Evolutionary conservation across 2,797 vertebrate genomes (phyloP).

Genomic region (Pterois miles): DNA sequence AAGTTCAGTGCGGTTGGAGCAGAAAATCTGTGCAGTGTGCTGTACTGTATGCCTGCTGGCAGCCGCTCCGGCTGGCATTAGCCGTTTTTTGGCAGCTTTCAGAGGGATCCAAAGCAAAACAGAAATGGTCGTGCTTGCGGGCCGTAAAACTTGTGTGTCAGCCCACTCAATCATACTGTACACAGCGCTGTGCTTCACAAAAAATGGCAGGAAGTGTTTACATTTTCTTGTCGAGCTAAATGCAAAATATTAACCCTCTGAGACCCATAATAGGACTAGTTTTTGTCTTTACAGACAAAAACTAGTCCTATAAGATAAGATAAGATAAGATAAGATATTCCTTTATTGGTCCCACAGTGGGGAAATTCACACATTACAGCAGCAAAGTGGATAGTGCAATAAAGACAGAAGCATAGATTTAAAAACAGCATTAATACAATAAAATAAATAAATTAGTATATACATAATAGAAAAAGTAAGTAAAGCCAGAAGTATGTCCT

Average conservation of each 20-base stretch:
- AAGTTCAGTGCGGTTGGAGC: constrained; percentile 57
- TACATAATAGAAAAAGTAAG: too few relatives aligned
- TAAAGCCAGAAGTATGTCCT: too few relatives aligned
- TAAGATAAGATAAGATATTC: too few relatives aligned
- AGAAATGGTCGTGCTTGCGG: constrained; percentile 49
- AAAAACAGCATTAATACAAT: too few relatives aligned
- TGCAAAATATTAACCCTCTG: neutral
- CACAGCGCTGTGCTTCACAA: neutral
- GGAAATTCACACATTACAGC: too few relatives aligned
- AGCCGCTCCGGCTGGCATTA: constrained; percentile 49
- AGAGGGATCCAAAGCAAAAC: constrained; percentile 76
- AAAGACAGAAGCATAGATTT: too few relatives aligned
- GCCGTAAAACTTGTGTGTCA: constrained; percentile 62
- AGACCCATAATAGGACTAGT: too few relatives aligned
- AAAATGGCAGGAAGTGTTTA: neutral
- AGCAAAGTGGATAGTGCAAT: too few relatives aligned
- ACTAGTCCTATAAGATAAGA: too few relatives aligned
- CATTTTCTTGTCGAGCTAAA: neutral
- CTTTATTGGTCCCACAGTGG: too few relatives aligned
- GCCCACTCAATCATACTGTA: constrained; percentile 22
- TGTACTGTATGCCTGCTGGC: constrained; percentile 58
- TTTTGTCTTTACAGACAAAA: too few relatives aligned
- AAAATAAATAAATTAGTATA: too few relatives aligned
- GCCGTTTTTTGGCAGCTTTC: constrained; percentile 62
- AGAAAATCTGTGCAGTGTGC: constrained; percentile 54